These are phyloP conservation scores for Calosoma granatense DNA, from an alignment of 1,140 invertebrate species.

Conservation along the genomic window DNA sequence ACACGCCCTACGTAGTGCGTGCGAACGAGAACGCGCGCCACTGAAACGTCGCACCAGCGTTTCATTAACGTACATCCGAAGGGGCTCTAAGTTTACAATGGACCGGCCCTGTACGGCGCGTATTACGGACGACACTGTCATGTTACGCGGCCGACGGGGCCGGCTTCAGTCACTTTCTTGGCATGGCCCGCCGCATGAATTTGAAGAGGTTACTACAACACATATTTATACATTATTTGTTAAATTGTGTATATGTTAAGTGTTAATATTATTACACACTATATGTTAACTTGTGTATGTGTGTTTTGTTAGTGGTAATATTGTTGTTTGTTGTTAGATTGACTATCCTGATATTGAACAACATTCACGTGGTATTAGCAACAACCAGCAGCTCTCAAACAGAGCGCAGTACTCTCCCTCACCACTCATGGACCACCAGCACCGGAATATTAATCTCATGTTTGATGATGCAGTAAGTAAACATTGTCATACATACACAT, in stretches of 20 bases:
- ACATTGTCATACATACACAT: too few relatives aligned
- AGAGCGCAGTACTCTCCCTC: slow-evolving; percentile 12
- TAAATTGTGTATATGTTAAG: too few relatives aligned
- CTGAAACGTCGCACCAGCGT: slow-evolving; percentile 15
- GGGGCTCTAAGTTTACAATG: not conserved
- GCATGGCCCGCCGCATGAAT: slow-evolving; percentile 20
- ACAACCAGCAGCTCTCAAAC: not conserved
- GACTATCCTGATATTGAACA: slow-evolving; percentile 67
- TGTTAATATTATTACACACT: too few relatives aligned
- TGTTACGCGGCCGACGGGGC: slow-evolving; percentile 19
- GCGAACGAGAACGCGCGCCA: slow-evolving; percentile 19
- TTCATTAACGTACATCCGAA: not conserved
- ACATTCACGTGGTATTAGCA: slow-evolving; percentile 31
- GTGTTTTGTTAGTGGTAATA: too few relatives aligned
- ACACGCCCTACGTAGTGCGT: slow-evolving; percentile 25
- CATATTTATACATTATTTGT: slow-evolving; percentile 1
- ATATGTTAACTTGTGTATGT: too few relatives aligned
- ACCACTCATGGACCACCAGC: slow-evolving; percentile 36
- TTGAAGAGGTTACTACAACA: not conserved
- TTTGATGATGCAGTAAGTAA: slow-evolving; percentile 49
- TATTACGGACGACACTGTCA: slow-evolving; percentile 16
- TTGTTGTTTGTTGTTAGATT: slow-evolving; percentile 50
- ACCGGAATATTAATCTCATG: slow-evolving; percentile 47
- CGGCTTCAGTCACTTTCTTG: slow-evolving; percentile 27
- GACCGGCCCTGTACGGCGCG: slow-evolving; percentile 9